Evolutionary conservation across 2,888 invertebrate genomes (phyloP).

Genomic region (Lymantria dispar): DNA sequence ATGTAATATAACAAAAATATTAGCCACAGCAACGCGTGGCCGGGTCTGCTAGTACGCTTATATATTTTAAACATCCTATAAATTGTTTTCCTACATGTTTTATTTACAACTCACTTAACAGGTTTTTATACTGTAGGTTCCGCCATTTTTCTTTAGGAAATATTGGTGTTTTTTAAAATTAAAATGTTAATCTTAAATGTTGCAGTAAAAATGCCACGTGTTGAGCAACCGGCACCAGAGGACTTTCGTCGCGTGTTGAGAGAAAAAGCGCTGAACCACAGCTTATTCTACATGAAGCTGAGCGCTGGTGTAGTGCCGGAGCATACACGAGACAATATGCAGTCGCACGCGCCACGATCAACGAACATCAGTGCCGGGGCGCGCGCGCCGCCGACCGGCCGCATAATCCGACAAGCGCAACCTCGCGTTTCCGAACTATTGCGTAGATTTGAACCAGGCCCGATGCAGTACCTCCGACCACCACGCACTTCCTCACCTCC

Average conservation of each 20-base stretch:
- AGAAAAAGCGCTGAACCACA: slow-evolving; percentile 76
- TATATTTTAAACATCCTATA: no score
- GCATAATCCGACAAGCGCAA: slow-evolving; percentile 62
- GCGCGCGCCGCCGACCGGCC: slow-evolving; percentile 66
- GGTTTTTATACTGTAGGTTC: no score
- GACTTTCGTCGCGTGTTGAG: slow-evolving; percentile 76
- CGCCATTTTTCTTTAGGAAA: no score
- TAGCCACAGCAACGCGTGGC: no score
- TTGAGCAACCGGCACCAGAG: slow-evolving; percentile 63
- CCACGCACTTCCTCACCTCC: slow-evolving; percentile 66
- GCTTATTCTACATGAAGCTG: slow-evolving; percentile 75
- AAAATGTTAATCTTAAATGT: slow-evolving; percentile 2
- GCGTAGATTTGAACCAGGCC: slow-evolving; percentile 69
- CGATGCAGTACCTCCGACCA: slow-evolving; percentile 76
- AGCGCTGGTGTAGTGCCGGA: slow-evolving; percentile 58
- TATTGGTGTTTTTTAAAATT: no score
- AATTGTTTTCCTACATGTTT: no score
- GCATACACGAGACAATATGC: slow-evolving; percentile 39
- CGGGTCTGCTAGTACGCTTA: no score
- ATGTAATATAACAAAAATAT: no score
- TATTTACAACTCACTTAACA: no score
- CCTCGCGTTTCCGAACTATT: slow-evolving; percentile 72
- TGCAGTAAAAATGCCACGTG: slow-evolving; percentile 61
- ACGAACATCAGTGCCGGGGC: slow-evolving; percentile 55
- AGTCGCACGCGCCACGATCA: slow-evolving; percentile 37